Base-by-base conservation (phyloP, 2,797 vertebrate genomes). In the Cyprinella venusta region DNA sequence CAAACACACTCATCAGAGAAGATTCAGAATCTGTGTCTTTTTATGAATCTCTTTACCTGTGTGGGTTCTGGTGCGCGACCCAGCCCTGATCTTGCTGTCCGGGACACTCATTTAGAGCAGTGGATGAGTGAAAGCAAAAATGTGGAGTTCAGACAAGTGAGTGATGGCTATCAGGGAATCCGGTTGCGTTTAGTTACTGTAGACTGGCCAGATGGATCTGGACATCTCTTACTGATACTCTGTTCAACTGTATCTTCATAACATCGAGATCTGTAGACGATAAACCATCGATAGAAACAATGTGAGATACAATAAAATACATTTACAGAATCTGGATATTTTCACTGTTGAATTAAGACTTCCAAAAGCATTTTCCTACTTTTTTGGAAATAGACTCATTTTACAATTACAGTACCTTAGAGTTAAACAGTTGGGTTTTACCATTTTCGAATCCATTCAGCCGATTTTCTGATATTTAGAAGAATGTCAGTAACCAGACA, bases 51-150 rank as follows among this genome's bases (percentile, higher is more conserved):
- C n/a, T 70, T 90, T 90, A 95, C 95, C 95, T 95, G 94, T 94
- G 88, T 90, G 92, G 95, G 93, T 94, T 94, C 93, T 94, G 93
- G 93, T 94, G 90, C 91, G 91, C 92, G 88, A 92, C 92, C 94
- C 94, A 91, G 92, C 92, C 94, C 94, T 91, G 88, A 91, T 84
- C 86, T 87, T 89, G 89, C 86, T 87, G 87, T 91, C 92, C 87
- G 90, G 91, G 88, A 92, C 92, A 93, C 91, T 94, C 95, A 95
- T 95, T 94, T 94, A 95, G 94, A 91, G 92, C 89, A 38, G 80
- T 90, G 89, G 91, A 88, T 78, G 65, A 89, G 89, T 69, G 88
- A 86, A 86, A 90, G 88, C 90, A 87, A 87, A 82, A 70, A 87
- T 69, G 83, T 50, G 80, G 88, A 76, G 86, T 87, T 84, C 81